Evolutionary conservation across 1,140 invertebrate species (phyloP), one percentile per base, ranked within the genome.

Genomic region (Drosophila carrolli): DNA sequence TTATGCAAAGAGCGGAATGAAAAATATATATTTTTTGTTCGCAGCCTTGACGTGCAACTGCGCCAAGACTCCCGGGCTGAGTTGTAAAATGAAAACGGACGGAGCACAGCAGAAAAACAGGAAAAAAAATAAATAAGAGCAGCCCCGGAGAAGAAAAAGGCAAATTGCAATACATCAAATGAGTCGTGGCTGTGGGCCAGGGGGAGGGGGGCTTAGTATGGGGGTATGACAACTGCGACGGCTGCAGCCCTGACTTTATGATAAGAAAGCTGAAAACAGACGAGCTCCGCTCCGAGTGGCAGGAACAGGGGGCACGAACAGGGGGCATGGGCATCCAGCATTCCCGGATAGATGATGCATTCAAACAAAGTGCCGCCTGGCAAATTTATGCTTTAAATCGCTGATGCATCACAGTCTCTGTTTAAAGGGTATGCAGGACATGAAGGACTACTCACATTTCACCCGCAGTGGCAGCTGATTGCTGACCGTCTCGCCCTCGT

Each of bases 401-500:
- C 73, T 75, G 73, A 75, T 65, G 72, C 73, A 58, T 62, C 73
- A 66, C 73, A 47, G 65, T 68, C 44, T 43, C 60, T 51, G 65
- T 44, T 68, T 66, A 53, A 66, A 48, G 41, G 60, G 23, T 14
- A 35, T 29, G 19, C 11, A 4, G 37, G 13, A 7, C n/a, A 23
- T 9, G 16, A 32, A 14, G 27, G 16, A 37, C 5, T 85, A 96
- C 96, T 97, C 93, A 97, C 96, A 97, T 94, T 97, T 97, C 14
- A 98, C 96, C 68, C 96, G 94, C 68, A 98, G 94, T 27, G 94
- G 94, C 35, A 97, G 94, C 58, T 96, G 95, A 85, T 96, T 95
- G 92, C 96, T 97, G 78, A 95, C 94, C 13, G 96, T 96, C 92
- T 96, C 96, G 8, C 97, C 97, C 91, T 97, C 95, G 41, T 94